These are phyloP conservation scores for Labeo catla DNA, from an alignment of 2,113 vertebrate species.

Conservation along the genomic window DNA sequence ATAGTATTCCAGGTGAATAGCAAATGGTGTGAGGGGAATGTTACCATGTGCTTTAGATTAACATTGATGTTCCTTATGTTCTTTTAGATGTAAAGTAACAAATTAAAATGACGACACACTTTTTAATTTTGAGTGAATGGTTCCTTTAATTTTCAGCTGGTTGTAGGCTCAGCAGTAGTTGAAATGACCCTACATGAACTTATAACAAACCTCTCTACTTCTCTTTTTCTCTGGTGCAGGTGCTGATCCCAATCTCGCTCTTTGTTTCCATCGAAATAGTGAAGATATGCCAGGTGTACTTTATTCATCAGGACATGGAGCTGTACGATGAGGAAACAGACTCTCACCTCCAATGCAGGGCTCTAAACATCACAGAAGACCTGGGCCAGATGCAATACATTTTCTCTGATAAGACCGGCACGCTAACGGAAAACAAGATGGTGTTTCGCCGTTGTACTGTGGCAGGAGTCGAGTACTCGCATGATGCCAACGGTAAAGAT, in stretches of 20 bases:
- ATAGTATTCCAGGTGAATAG: slow-evolving; percentile 93
- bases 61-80: background rate
- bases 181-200: background rate
- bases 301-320: slow-evolving; percentile 94
- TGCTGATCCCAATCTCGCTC: slow-evolving; percentile 95
- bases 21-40: background rate
- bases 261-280: slow-evolving; percentile 98
- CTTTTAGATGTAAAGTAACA: too few species aligned
- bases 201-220: background rate
- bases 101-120: too few species aligned
- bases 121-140: background rate
- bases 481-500: slow-evolving; percentile 94
- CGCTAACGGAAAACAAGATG: slow-evolving; percentile 98
- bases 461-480: slow-evolving; percentile 94
- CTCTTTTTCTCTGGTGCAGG: slow-evolving; percentile 70
- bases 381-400: slow-evolving; percentile 97
- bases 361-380: slow-evolving; percentile 97
- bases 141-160: background rate
- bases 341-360: slow-evolving; percentile 91
- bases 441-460: slow-evolving; percentile 95
- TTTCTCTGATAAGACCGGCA: slow-evolving; percentile 98
- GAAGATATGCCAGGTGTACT: slow-evolving; percentile 96
- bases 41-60: background rate
- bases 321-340: slow-evolving; percentile 96
- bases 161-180: background rate